Conservation (phyloP, 2,888 invertebrate genomes). For the Imbricaverruca yamaguchii region DNA sequence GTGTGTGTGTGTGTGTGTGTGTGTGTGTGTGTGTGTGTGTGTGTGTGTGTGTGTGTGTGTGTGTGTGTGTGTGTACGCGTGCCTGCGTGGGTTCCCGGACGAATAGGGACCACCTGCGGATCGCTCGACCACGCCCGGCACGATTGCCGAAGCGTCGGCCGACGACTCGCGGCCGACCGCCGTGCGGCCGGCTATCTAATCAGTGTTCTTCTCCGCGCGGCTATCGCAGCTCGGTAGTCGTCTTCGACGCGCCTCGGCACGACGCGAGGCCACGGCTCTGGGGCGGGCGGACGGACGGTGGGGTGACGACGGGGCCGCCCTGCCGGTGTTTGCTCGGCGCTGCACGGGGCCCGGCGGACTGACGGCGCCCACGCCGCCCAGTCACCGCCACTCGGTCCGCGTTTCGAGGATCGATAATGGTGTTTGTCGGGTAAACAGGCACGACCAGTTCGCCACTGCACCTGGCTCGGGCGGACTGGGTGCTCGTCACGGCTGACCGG, state of each 20-base stretch:
- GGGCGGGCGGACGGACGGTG: background rate
- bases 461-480: background rate
- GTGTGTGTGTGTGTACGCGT: too few relatives aligned
- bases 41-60: too few relatives aligned
- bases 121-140: too few relatives aligned
- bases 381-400: background rate
- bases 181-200: conserved; percentile 7
- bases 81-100: too few relatives aligned
- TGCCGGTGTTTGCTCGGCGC: too few relatives aligned
- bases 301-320: too few relatives aligned
- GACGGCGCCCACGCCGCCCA: background rate
- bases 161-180: too few relatives aligned
- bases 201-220: background rate
- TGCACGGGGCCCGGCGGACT: too few relatives aligned
- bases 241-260: background rate
- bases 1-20: too few relatives aligned
- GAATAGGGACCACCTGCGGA: too few relatives aligned
- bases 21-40: too few relatives aligned
- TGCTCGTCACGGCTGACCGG: background rate
- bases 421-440: conserved; percentile 3
- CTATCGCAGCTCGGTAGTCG: background rate
- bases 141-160: too few relatives aligned
- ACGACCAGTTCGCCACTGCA: background rate
- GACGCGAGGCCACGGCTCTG: background rate
- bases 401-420: conserved; percentile 10